Conservation (phyloP, 2,113 vertebrate genomes). For the Rutilus rutilus region DNA sequence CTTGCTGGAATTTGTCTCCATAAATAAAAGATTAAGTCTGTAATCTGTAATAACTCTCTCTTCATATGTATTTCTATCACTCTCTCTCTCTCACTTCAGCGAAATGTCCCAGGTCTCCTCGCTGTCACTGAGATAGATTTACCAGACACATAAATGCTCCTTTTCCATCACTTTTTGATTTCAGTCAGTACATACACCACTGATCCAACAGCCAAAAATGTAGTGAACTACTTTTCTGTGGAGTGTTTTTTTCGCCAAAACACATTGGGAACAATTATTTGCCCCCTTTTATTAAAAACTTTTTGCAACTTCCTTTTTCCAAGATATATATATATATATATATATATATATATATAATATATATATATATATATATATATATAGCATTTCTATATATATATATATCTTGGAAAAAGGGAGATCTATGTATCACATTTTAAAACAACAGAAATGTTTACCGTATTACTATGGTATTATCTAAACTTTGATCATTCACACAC, state of each 20-base stretch:
- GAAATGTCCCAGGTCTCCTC: constrained; percentile 35
- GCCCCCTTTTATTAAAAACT: no score
- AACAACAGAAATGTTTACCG: neutral
- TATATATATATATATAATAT: no score
- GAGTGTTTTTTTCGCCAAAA: no score
- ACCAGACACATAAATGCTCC: constrained; percentile 36
- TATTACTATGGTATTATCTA: neutral
- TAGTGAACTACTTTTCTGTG: neutral
- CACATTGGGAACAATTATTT: no score
- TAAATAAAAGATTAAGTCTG: constrained; percentile 52
- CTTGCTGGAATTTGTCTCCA: constrained; percentile 54
- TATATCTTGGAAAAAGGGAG: no score
- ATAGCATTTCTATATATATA: no score
- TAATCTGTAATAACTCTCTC: constrained; percentile 41
- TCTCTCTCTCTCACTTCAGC: neutral
- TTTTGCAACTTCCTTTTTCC: no score
- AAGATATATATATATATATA: no score
- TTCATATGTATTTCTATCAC: constrained; percentile 1
- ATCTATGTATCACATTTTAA: no score
- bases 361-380: no score
- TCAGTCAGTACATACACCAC: constrained; percentile 33
- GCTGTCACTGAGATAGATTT: constrained; percentile 48
- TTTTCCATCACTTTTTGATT: constrained; percentile 39
- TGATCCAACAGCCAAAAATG: constrained; percentile 30
- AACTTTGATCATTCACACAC: neutral